Base-by-base conservation (phyloP, 2,888 invertebrate species). In the Candidula unifasciata region DNA sequence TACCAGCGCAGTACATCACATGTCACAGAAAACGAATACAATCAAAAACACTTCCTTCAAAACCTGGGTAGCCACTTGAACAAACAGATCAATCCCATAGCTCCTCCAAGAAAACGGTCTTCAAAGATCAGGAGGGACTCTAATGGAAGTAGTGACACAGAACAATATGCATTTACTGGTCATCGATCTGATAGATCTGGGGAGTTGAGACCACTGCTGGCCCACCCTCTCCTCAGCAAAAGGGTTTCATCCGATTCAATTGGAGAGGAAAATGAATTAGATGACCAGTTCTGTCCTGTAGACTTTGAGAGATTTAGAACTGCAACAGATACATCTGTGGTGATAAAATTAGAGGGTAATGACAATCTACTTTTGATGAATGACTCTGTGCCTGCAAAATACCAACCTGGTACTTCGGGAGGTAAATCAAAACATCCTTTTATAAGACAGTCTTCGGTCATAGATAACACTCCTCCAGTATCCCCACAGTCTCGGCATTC, bases 281-380 rank as follows among this genome's bases (percentile, higher is more conserved):
- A 57, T 24, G 64, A 78, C 8, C 60, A 35, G 33, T n/a, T 27
- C 21, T 35, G 71, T 13, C 44, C 54, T 0, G 68, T 82, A 6
- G 76, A 82, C 27, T 78, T 84, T n/a, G n/a, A 68, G 24, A 52
- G 68, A 30, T 52, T 82, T 52, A 66, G 78, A 71, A n/a, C n/a
- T 0, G 27, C 35, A 6, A 21, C 37, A 5, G 88, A 87, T 78
- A 86, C 86, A 27, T 88, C 87, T 10, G 54, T 87, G 27, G 85
- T 93, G 44, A 85, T 89, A 21, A 92, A 92, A 85, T 92, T 92
- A 16, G 89, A 89, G 54, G 92, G 92, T 89, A 92, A 92, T 80
- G 89, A 89, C 69, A 90, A 91, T 87, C 87, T 93, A 80, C 91
- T 89, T 85, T 85, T 91, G 44, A 88, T 90, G 74, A 90, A 91